phyloP scores from a whole-genome alignment of 2,113 vertebrate genomes.

The Sporophila hypoxantha region DNA sequence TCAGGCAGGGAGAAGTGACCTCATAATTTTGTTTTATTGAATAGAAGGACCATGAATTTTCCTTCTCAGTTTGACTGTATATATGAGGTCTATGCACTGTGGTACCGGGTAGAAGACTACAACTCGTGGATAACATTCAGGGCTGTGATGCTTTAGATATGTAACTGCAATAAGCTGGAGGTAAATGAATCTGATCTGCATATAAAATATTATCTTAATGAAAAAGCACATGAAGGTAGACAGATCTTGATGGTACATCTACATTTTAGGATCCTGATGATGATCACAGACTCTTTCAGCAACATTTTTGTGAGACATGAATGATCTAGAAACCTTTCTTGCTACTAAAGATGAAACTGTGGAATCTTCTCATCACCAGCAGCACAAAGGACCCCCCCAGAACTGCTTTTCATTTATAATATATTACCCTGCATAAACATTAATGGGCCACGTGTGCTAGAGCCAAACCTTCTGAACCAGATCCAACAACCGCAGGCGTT shows the following conservation, averaged over 20 bases:
- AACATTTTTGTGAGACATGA: neutral
- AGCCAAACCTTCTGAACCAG: constrained; percentile 3
- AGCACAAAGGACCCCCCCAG: neutral
- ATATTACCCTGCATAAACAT: neutral
- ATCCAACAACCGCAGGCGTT: neutral
- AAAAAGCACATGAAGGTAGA: neutral
- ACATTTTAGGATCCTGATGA: neutral
- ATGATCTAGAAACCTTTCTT: neutral
- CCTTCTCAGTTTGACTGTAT: neutral
- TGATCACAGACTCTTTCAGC: neutral
- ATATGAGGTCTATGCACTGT: neutral
- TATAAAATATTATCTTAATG: neutral
- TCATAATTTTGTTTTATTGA: neutral
- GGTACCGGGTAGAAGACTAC: neutral
- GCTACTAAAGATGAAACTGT: neutral
- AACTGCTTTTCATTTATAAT: neutral
- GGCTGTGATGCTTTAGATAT: neutral
- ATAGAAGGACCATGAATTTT: neutral
- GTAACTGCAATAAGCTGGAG: neutral
- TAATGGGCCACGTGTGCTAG: neutral
- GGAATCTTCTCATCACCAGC: neutral
- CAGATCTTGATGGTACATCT: neutral
- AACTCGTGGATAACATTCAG: neutral
- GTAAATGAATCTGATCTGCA: neutral
- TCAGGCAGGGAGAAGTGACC: neutral